phyloP scores from a whole-genome alignment of 2,113 vertebrate species.

The Caranx melampygus region DNA sequence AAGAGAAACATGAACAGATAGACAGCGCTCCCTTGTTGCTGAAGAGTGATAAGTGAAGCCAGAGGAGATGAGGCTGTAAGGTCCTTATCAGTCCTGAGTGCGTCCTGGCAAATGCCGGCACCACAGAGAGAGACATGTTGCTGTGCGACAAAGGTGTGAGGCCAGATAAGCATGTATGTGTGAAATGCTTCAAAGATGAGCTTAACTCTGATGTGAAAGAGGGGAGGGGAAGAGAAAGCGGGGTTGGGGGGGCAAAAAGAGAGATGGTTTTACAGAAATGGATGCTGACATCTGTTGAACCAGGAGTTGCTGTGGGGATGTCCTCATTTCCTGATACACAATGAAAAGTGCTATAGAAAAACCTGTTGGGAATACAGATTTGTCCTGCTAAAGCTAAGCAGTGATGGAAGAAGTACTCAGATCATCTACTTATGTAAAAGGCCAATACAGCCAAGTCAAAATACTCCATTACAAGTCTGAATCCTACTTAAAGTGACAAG shows the following conservation, averaged over 20 bases:
- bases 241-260: neutral
- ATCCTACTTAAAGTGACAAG: neutral
- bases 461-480: neutral
- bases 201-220: slow-evolving; percentile 53
- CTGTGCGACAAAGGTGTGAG: slow-evolving; percentile 72
- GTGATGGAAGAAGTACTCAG: neutral
- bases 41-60: slow-evolving; percentile 74
- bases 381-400: slow-evolving; percentile 4
- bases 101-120: slow-evolving; percentile 50
- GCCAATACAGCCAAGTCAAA: neutral
- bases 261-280: slow-evolving; percentile 15
- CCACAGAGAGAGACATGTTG: slow-evolving; percentile 66
- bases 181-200: slow-evolving; percentile 68
- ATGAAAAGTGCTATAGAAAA: slow-evolving; percentile 12
- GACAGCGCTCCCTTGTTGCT: slow-evolving; percentile 69
- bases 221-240: neutral
- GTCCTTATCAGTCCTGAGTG: slow-evolving; percentile 71
- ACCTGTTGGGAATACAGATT: slow-evolving; percentile 24
- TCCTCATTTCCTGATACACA: slow-evolving; percentile 51
- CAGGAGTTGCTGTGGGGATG: slow-evolving; percentile 27
- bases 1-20: slow-evolving; percentile 54
- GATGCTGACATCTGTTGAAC: slow-evolving; percentile 49
- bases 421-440: neutral
- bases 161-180: slow-evolving; percentile 72
- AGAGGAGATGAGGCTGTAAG: slow-evolving; percentile 57